These are phyloP conservation scores for Pristionchus pacificus DNA, from an alignment of 1,140 invertebrate genomes.

Conservation along the genomic window DNA sequence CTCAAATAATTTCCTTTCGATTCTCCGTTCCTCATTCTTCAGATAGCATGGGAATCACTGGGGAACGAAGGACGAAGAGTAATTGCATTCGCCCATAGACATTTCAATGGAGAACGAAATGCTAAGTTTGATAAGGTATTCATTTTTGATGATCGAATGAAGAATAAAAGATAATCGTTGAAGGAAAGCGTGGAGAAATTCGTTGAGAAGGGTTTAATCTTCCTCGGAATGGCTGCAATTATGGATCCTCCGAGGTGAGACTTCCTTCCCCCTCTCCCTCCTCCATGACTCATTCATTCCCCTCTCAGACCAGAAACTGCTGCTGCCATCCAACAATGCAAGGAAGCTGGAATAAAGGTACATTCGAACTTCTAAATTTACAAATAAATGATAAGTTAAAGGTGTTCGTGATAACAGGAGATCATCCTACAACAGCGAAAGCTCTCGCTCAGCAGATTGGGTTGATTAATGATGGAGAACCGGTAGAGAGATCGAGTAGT, in stretches of 20 bases:
- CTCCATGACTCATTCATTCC: not conserved
- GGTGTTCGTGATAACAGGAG: constrained; percentile 38
- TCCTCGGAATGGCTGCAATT: constrained; percentile 53
- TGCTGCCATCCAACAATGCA: constrained; percentile 43
- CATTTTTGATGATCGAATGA: not conserved
- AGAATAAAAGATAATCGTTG: too few relatives aligned
- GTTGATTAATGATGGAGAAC: constrained; percentile 11
- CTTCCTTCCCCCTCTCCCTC: not conserved
- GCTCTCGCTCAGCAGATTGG: constrained; percentile 37
- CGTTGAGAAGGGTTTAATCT: constrained; percentile 31
- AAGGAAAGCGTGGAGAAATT: not conserved
- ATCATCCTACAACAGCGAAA: constrained; percentile 38
- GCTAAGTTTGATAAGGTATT: constrained; percentile 24
- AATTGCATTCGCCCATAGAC: constrained; percentile 49
- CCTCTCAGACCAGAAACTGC: constrained; percentile 41
- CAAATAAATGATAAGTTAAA: not conserved
- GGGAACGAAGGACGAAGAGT: constrained; percentile 49
- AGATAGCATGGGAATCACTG: constrained; percentile 46
- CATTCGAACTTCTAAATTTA: too few relatives aligned
- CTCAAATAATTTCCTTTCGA: too few relatives aligned
- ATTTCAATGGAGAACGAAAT: constrained; percentile 35
- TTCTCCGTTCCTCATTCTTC: not conserved
- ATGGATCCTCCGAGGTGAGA: constrained; percentile 50
- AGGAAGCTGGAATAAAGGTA: constrained; percentile 37
- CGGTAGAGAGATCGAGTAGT: too few relatives aligned